Percentiles rank a stretch among this genome's conserved stretches.
Conservation (phyloP, 2,113 vertebrate species). For the Ammospiza caudacuta region DNA sequence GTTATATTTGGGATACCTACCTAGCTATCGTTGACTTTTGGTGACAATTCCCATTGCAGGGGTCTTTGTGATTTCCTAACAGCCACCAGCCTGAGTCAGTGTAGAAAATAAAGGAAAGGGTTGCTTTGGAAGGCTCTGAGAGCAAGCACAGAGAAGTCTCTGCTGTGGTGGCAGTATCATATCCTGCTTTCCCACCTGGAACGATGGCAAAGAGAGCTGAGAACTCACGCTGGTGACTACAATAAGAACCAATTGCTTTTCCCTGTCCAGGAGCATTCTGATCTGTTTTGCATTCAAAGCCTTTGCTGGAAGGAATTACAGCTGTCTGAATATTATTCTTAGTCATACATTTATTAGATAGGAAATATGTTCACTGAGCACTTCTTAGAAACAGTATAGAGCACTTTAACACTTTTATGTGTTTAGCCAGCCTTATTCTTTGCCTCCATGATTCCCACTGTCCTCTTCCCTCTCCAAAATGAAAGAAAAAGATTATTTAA, state of each 20-base stretch:
- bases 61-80: background rate
- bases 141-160: background rate
- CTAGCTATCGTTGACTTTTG: rapidly evolving
- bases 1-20: background rate
- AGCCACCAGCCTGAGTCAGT: background rate
- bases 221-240: background rate
- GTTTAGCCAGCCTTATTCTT: background rate
- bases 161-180: background rate
- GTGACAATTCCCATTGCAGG: background rate
- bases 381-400: conserved; percentile 20
- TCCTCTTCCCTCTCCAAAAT: background rate
- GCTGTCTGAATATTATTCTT: conserved; percentile 10
- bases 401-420: background rate
- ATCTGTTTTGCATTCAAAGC: conserved; percentile 27
- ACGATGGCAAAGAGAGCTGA: background rate
- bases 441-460: background rate
- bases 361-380: conserved; percentile 20
- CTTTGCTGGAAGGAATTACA: conserved; percentile 36
- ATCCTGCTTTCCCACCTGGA: background rate
- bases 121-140: background rate
- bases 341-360: conserved; percentile 40
- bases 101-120: background rate
- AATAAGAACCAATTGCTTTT: background rate
- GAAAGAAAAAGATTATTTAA: background rate
- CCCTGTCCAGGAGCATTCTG: background rate